These are phyloP conservation scores for Camarhynchus parvulus DNA, from an alignment of 2,113 vertebrate species.

Conservation along the genomic window DNA sequence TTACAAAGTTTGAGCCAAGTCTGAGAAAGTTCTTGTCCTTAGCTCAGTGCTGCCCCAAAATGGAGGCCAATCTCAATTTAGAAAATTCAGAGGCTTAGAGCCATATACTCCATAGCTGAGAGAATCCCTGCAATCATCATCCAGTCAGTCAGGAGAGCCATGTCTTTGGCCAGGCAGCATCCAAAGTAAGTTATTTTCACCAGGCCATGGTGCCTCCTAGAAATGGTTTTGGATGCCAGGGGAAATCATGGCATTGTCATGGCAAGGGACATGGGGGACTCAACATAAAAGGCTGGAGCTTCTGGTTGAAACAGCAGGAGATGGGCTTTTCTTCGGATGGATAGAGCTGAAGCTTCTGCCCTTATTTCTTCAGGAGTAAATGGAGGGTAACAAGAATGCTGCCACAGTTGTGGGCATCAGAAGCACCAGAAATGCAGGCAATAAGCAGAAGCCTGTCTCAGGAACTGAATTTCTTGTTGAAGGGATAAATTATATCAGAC, in stretches of 20 bases:
- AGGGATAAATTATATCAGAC: neutral
- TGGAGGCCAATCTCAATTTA: neutral
- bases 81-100: neutral
- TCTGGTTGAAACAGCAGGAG: neutral
- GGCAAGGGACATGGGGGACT: accelerated
- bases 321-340: neutral
- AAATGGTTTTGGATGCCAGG: neutral
- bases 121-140: neutral
- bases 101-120: neutral
- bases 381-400: neutral
- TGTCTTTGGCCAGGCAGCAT: neutral
- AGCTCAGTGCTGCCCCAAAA: neutral
- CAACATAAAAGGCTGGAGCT: neutral
- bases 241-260: neutral
- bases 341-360: neutral
- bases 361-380: neutral
- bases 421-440: neutral
- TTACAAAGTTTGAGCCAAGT: neutral
- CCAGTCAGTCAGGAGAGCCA: neutral
- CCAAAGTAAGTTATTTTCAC: neutral
- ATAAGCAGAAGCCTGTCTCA: neutral
- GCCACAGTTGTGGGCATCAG: neutral
- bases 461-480: neutral
- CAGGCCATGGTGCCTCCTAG: neutral
- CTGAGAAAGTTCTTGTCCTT: neutral